phyloP scores from a whole-genome alignment of 1,140 invertebrate genomes.

The Lysiphlebus fabarum region DNA sequence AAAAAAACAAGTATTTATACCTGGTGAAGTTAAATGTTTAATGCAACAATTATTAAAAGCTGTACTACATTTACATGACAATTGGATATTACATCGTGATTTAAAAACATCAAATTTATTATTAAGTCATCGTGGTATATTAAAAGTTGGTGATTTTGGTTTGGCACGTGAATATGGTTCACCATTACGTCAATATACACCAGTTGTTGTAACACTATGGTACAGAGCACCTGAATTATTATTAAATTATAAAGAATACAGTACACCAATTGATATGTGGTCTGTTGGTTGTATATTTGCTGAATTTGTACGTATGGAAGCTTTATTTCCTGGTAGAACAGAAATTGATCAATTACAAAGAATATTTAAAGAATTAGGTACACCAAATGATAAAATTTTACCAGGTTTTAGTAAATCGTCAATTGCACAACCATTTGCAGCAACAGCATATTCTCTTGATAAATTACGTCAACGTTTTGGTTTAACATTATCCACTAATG shows the following conservation, averaged over 20 bases:
- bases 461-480: constrained; percentile 82
- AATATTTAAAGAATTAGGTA: constrained; percentile 95
- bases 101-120: constrained; percentile 99
- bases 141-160: constrained; percentile 97
- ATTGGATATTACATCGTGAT: constrained; percentile 98
- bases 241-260: constrained; percentile 89
- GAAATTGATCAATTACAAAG: constrained; percentile 93
- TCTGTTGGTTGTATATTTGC: constrained; percentile 99
- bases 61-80: constrained; percentile 92
- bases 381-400: constrained; percentile 94
- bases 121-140: constrained; percentile 86
- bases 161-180: constrained; percentile 97
- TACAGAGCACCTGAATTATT: constrained; percentile 92
- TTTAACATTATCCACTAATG: constrained; percentile 69
- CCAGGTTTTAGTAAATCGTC: constrained; percentile 88
- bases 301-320: constrained; percentile 92
- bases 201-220: constrained; percentile 97
- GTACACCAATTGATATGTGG: constrained; percentile 96
- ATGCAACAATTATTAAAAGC: constrained; percentile 89
- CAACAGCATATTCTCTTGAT: constrained; percentile 83
- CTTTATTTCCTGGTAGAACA: constrained; percentile 93
- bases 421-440: constrained; percentile 86
- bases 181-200: constrained; percentile 93
- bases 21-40: constrained; percentile 94
- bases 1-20: constrained; percentile 85